Conservation (phyloP, 2,888 invertebrate species). For the Drosophila suboccidentalis region DNA sequence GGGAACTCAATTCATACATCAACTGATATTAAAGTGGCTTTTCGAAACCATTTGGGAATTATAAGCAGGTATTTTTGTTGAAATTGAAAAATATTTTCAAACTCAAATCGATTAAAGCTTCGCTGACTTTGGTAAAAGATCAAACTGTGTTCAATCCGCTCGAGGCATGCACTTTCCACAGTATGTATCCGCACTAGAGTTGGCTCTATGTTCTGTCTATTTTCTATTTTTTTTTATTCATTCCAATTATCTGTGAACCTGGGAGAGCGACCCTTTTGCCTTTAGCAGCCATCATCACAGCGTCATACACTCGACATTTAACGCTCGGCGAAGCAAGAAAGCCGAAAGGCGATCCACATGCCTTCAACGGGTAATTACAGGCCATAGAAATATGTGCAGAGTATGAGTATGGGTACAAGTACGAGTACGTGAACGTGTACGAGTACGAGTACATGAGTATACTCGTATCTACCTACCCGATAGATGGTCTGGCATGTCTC, state of each 20-base stretch:
- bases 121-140: not conserved
- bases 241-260: constrained; percentile 33
- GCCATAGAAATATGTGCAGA: constrained; percentile 25
- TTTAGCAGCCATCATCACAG: not conserved
- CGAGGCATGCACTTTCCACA: not conserved
- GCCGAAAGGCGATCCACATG: constrained; percentile 49
- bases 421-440: not conserved
- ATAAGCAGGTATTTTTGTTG: too few relatives aligned
- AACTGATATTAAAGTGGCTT: too few relatives aligned
- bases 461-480: constrained; percentile 25
- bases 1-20: too few relatives aligned
- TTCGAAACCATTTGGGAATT: not conserved
- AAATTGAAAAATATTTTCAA: not conserved
- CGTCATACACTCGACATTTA: constrained; percentile 46
- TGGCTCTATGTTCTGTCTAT: not conserved
- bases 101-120: not conserved
- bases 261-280: constrained; percentile 28
- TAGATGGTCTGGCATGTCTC: constrained; percentile 49
- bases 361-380: constrained; percentile 54
- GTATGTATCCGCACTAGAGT: constrained; percentile 1
- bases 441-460: not conserved
- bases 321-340: constrained; percentile 55
- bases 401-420: not conserved
- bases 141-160: not conserved
- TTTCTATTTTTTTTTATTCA: not conserved